Percentiles rank a stretch among this genome's conserved stretches.
Evolutionary conservation across 2,888 invertebrate genomes (phyloP).

Genomic region (Dastarcus helophoroides): DNA sequence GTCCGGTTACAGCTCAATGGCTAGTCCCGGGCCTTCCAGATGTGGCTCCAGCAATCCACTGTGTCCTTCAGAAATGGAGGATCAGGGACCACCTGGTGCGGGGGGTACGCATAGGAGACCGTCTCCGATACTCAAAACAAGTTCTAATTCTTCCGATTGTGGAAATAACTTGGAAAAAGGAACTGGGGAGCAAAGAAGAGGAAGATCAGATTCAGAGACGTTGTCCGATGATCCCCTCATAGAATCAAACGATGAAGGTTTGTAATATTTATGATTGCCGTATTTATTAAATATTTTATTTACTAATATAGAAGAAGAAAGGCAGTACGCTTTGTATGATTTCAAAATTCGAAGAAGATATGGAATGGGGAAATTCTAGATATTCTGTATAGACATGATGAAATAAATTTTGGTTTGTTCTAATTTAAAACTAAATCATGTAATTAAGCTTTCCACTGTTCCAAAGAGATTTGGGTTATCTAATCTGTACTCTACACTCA

Average conservation of each 20-base stretch:
- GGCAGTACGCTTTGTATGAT: no score
- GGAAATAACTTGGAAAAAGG: constrained; percentile 17
- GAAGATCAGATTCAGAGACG: constrained; percentile 63
- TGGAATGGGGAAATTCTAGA: no score
- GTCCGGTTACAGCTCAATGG: constrained; percentile 77
- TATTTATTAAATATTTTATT: no score
- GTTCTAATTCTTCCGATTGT: constrained; percentile 24
- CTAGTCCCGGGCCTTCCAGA: constrained; percentile 70
- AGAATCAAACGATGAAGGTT: constrained; percentile 68
- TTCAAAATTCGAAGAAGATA: no score
- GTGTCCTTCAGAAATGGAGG: constrained; percentile 65
- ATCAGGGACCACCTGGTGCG: constrained; percentile 50
- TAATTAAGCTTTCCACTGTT: no score
- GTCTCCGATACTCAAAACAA: constrained; percentile 51
- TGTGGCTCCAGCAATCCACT: constrained; percentile 73
- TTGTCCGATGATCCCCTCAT: constrained; percentile 58
- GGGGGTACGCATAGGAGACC: constrained; percentile 38
- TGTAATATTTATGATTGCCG: no score
- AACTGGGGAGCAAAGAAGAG: constrained; percentile 41
- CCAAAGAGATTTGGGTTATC: no score
- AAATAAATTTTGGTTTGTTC: no score
- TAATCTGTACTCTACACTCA: no score
- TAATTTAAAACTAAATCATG: no score
- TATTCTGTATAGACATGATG: no score
- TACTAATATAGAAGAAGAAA: no score